A percentile compares a stretch with the other conserved stretches of the same genome.
phyloP scores from a whole-genome alignment of 1,140 invertebrate species.

The Drosophila santomea region DNA sequence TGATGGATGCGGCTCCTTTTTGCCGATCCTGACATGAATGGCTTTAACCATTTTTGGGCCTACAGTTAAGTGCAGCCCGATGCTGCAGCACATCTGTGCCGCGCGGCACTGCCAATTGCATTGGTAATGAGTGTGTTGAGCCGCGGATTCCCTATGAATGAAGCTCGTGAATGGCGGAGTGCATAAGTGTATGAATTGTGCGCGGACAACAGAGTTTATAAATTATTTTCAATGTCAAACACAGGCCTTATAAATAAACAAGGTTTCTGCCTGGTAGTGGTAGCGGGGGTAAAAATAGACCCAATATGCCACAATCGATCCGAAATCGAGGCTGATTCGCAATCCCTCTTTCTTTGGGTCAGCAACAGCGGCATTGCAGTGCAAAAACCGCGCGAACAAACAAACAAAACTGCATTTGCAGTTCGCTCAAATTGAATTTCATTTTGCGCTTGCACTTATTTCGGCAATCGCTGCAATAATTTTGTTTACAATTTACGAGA shows the following conservation, averaged over 20 bases:
- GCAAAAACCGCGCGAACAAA: conserved; percentile 57
- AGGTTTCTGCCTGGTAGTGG: conserved; percentile 13
- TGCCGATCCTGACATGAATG: conserved; percentile 66
- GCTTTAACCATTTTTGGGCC: conserved; percentile 81
- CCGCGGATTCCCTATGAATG: conserved; percentile 68
- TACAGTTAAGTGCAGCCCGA: conserved; percentile 73
- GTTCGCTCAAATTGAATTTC: conserved; percentile 73
- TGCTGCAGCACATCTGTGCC: conserved; percentile 61
- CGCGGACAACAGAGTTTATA: conserved; percentile 68
- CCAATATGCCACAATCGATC: conserved; percentile 24
- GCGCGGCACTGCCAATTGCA: conserved; percentile 63
- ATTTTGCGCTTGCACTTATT: conserved; percentile 78
- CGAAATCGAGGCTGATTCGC: conserved; percentile 27
- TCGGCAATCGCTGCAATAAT: conserved; percentile 81
- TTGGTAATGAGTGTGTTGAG: conserved; percentile 67
- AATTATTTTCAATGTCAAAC: conserved; percentile 81
- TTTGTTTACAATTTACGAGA: conserved; percentile 80
- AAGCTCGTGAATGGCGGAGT: conserved; percentile 53
- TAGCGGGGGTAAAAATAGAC: conserved; percentile 44
- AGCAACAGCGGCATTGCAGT: conserved; percentile 9
- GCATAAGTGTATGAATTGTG: conserved; percentile 66
- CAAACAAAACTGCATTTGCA: conserved; percentile 62
- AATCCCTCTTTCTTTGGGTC: conserved; percentile 48
- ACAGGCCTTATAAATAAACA: conserved; percentile 80
- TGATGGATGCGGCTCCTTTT: conserved; percentile 80